Evolutionary conservation across 2,113 vertebrate species (phyloP).

Genomic region (Pteropus alecto): DNA sequence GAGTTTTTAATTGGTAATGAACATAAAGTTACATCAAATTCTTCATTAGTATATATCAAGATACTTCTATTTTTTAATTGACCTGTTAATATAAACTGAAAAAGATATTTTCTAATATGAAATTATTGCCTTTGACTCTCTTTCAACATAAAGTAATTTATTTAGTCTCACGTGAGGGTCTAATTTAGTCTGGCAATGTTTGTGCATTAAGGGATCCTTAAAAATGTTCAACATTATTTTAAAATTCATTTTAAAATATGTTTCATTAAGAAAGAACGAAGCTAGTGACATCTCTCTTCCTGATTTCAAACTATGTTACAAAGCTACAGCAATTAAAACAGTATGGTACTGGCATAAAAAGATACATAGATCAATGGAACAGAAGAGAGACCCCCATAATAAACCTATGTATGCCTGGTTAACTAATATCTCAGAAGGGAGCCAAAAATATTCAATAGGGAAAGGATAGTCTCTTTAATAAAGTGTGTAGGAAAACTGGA

Average conservation of each 20-base stretch:
- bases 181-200: background rate
- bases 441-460: background rate
- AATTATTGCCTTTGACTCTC: background rate
- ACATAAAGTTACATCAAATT: background rate
- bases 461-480: background rate
- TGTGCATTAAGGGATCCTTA: background rate
- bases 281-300: background rate
- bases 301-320: background rate
- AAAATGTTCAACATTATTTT: background rate
- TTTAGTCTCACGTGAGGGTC: background rate
- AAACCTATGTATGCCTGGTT: background rate
- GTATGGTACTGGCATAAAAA: background rate
- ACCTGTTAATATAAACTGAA: background rate
- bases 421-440: background rate
- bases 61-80: background rate
- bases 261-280: background rate
- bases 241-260: background rate
- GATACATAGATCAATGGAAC: background rate
- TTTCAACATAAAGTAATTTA: conserved; percentile 14
- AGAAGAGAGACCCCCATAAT: background rate
- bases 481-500: background rate
- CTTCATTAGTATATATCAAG: background rate
- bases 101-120: background rate
- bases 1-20: background rate
- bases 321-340: background rate